Conservation (phyloP, 2,888 invertebrate species). For the Synanthedon tipuliformis region DNA sequence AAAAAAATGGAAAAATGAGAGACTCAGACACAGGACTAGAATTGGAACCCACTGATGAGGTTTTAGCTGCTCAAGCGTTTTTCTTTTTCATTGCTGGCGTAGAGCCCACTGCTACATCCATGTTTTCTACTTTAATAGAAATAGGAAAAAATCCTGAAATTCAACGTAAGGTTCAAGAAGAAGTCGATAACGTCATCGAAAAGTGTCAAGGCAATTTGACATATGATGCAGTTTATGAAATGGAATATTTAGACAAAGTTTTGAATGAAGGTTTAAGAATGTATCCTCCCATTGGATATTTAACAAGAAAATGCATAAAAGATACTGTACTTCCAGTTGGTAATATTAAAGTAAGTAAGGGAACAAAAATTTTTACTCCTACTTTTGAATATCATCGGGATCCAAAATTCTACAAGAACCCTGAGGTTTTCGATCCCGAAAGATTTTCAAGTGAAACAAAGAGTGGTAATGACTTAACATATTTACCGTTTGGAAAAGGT, state of each 20-base stretch:
- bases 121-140: conserved; percentile 31
- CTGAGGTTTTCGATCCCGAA: conserved; percentile 50
- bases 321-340: conserved; percentile 36
- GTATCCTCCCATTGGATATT: conserved; percentile 33
- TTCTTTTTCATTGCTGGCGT: conserved; percentile 50
- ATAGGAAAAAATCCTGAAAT: conserved; percentile 36
- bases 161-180: conserved; percentile 30
- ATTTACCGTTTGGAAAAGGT: conserved; percentile 56
- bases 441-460: conserved; percentile 29
- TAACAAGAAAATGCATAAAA: conserved; percentile 24
- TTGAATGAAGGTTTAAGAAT: conserved; percentile 30
- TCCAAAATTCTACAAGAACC: conserved; percentile 44
- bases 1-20: conserved; percentile 28
- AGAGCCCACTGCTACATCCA: conserved; percentile 37
- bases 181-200: conserved; percentile 31
- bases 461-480: conserved; percentile 24
- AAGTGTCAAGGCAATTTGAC: conserved; percentile 22
- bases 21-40: conserved; percentile 28
- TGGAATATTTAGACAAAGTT: conserved; percentile 39
- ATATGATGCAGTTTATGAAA: conserved; percentile 24
- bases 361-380: conserved; percentile 30
- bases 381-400: conserved; percentile 46
- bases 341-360: conserved; percentile 34
- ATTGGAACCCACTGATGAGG: conserved; percentile 36
- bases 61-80: conserved; percentile 41